Evolutionary conservation across 2,888 invertebrate species (phyloP).

Genomic region (Periphyllus acericola): DNA sequence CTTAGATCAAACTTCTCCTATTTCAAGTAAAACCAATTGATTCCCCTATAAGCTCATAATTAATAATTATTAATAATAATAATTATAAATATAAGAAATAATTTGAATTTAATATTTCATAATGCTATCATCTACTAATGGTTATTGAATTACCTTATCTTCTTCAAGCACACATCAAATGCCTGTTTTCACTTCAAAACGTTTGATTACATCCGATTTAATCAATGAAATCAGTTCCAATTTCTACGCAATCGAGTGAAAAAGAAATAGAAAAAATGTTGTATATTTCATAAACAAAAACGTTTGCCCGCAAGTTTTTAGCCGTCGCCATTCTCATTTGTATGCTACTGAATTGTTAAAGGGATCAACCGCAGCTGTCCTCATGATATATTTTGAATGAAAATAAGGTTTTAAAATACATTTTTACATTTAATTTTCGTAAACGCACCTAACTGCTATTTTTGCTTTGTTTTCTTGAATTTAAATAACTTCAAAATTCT

Average conservation of each 20-base stretch:
- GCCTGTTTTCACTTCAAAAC: too few species aligned
- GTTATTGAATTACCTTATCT: background rate
- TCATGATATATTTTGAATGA: background rate
- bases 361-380: background rate
- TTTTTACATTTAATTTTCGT: constrained; percentile 21
- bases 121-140: too few species aligned
- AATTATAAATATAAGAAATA: too few species aligned
- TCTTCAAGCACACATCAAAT: background rate
- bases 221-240: too few species aligned
- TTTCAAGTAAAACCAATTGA: too few species aligned
- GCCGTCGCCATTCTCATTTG: background rate
- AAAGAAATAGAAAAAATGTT: background rate
- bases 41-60: too few species aligned
- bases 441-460: background rate
- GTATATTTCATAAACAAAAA: background rate
- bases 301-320: background rate
- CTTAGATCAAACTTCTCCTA: too few species aligned
- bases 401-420: background rate
- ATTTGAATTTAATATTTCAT: too few species aligned
- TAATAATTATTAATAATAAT: too few species aligned
- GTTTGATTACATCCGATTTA: too few species aligned
- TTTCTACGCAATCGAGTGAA: background rate
- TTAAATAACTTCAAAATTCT: constrained; percentile 11
- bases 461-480: background rate
- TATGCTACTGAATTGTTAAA: constrained; percentile 25